Evolutionary conservation across 2,113 vertebrate genomes (phyloP).

Genomic region (Anhinga rufa): DNA sequence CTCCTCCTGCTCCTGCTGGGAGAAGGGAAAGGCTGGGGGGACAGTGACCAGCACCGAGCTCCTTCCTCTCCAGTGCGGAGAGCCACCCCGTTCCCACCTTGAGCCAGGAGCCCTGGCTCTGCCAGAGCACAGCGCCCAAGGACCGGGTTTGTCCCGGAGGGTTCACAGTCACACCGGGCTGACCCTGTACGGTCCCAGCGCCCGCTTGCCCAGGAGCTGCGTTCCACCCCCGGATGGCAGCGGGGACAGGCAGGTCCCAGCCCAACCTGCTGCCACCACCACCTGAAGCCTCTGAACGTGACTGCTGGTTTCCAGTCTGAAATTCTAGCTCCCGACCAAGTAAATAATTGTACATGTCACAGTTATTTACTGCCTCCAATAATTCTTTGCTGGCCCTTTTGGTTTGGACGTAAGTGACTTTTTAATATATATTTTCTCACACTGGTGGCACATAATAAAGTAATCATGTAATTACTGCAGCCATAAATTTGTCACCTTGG

Average conservation of each 20-base stretch:
- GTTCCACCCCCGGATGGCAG: fast-evolving
- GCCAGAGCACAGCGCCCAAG: too few relatives aligned
- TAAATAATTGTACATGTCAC: not conserved
- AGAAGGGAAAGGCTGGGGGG: not conserved
- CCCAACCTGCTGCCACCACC: not conserved
- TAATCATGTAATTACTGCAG: conserved; percentile 47
- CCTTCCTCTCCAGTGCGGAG: not conserved
- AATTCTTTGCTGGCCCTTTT: not conserved
- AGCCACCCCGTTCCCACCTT: not conserved
- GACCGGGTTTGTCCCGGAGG: not conserved
- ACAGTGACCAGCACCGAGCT: not conserved
- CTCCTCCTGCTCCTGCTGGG: not conserved
- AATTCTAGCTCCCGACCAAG: not conserved
- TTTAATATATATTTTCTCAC: conserved; percentile 23
- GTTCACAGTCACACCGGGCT: not conserved
- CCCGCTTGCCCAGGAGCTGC: too few relatives aligned
- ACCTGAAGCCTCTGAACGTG: not conserved
- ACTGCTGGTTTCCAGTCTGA: not conserved
- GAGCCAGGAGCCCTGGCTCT: too few relatives aligned
- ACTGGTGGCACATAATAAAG: conserved; percentile 40
- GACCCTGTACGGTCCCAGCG: not conserved
- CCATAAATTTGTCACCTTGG: conserved; percentile 49
- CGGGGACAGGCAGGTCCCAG: not conserved
- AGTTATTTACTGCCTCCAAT: conserved; percentile 14
- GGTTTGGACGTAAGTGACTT: not conserved